Base-by-base conservation (phyloP, 2,113 vertebrate species). In the Numida meleagris region DNA sequence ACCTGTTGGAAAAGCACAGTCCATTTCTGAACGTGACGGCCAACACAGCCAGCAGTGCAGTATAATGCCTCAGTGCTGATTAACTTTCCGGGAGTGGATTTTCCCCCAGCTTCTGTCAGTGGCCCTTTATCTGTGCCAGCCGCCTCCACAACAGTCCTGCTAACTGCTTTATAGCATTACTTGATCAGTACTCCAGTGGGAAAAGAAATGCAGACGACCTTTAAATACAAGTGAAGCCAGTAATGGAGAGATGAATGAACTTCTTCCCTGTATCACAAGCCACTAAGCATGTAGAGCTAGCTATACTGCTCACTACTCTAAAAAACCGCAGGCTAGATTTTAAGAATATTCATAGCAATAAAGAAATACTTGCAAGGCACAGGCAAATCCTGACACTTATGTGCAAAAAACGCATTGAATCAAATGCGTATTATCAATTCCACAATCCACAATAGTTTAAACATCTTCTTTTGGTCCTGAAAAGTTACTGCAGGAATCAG, bases 1-100 rank as follows among this genome's bases (percentile, higher is more conserved):
- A 98, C 96, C 99, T 99, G 91, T 71, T 25, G 57, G 53, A 67
- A 88, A 24, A 92, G 78, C 17, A 90, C 23, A 43, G 58, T 31
- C 45, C 57, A 23, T 23, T 53, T 55, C 53, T 70, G 48, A 36
- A 17, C 36, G 1, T 23, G 78, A 33, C 38, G 50, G 51, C 42
- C 63, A 34, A 31, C 33, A 46, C 34, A 59, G 42, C 5, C 40
- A 33, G 14, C 33, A 29, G 9, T 0, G 21, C 0, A 68, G 6
- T 0, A 20, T 3, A 14, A 12, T 0, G 20, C 73, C 73, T 7
- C 27, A 65, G 5, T 17, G 46, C 88, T 25, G 1, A 3, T 2
- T 8, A 24, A 14, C 31, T 15, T 45, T 8, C 16, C 40, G 29
- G 20, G 65, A 48, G 14, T 5, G 2, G 6, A 21, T n/a, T 34